Conservation (phyloP, 2,888 invertebrate species). For the Autographa gamma region DNA sequence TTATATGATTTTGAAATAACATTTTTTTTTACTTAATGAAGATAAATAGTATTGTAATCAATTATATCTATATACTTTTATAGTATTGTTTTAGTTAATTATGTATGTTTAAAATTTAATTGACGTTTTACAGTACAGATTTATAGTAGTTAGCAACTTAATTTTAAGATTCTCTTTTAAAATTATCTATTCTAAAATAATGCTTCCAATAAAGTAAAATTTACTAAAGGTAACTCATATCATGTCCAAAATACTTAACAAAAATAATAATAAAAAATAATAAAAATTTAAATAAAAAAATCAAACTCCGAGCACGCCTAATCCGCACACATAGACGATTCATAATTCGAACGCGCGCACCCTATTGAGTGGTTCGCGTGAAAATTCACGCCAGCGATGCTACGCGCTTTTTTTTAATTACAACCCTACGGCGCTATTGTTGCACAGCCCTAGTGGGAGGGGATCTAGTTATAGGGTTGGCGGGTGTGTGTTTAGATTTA, state of each 20-base stretch:
- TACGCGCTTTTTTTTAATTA: constrained; percentile 85
- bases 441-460: constrained; percentile 76
- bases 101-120: too few relatives aligned
- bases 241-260: too few relatives aligned
- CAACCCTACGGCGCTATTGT: constrained; percentile 85
- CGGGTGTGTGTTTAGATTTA: constrained; percentile 14
- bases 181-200: too few relatives aligned
- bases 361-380: constrained; percentile 79
- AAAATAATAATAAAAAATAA: background rate
- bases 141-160: too few relatives aligned
- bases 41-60: too few relatives aligned
- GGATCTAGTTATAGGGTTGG: constrained; percentile 78
- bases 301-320: constrained; percentile 9
- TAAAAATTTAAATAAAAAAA: background rate
- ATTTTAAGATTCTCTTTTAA: too few relatives aligned
- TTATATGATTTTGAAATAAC: background rate
- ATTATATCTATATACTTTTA: too few relatives aligned
- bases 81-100: too few relatives aligned
- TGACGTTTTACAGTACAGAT: too few relatives aligned
- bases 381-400: constrained; percentile 83
- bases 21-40: background rate
- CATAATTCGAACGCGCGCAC: constrained; percentile 26
- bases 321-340: constrained; percentile 25
- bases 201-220: too few relatives aligned
- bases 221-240: too few relatives aligned